Evolutionary conservation across 2,113 vertebrate genomes (phyloP).

Genomic region (Phodopus roborovskii): DNA sequence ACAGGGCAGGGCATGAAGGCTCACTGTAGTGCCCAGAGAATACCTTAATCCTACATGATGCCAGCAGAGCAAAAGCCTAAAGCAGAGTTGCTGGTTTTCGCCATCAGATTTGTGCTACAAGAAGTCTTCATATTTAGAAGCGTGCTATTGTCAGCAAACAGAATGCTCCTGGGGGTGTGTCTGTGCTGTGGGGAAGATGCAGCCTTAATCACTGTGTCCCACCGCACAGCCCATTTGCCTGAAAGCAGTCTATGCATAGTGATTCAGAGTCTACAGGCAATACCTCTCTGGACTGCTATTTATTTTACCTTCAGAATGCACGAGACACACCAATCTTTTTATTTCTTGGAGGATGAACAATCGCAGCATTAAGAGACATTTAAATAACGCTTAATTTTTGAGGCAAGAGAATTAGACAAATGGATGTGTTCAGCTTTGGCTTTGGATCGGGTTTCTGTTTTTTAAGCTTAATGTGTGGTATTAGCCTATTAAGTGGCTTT

Average conservation of each 20-base stretch:
- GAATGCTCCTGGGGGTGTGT: not conserved
- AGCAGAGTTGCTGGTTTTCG: not conserved
- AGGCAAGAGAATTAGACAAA: constrained; percentile 79
- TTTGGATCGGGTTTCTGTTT: constrained; percentile 79
- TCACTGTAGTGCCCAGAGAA: not conserved
- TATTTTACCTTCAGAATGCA: constrained; percentile 80
- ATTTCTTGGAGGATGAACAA: constrained; percentile 80
- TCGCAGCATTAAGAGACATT: constrained; percentile 76
- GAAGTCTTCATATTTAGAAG: not conserved
- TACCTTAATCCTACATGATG: accelerated
- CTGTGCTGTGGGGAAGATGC: not conserved
- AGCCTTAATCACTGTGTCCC: not conserved
- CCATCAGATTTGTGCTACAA: not conserved
- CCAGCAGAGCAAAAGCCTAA: not conserved
- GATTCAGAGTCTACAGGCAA: constrained; percentile 30
- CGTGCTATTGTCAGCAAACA: not conserved
- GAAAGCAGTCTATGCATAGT: constrained; percentile 61
- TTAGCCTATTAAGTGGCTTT: constrained; percentile 74
- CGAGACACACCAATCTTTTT: constrained; percentile 63
- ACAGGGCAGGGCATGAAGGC: not conserved
- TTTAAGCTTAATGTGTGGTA: constrained; percentile 65
- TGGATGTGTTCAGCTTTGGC: constrained; percentile 75
- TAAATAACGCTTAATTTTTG: constrained; percentile 84
- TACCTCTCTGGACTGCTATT: constrained; percentile 57
- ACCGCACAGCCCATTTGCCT: not conserved